Base-by-base conservation (phyloP, 2,113 vertebrate species). In the Agapornis roseicollis region DNA sequence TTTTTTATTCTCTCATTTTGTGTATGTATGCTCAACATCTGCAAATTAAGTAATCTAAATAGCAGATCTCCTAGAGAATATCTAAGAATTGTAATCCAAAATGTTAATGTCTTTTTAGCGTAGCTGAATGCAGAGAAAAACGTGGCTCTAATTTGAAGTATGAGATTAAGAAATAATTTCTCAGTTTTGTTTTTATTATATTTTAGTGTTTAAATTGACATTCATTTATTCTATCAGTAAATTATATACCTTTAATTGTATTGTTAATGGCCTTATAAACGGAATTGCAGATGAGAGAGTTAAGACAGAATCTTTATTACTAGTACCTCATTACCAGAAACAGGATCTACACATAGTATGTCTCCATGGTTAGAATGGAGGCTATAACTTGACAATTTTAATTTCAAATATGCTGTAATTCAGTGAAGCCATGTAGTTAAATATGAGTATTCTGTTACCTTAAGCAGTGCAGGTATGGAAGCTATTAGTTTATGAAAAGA, bases 271-370 rank as follows among this genome's bases (percentile, higher is more conserved):
- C 39, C 4, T n/a, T 86, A 35, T 53, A 90, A 77, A 66, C 60
- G 17, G 16, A 78, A 86, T 29, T 66, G 10, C 19, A 85, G 19
- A 63, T 66, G 4, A 41, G 58, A 63, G 22, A 77, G 6, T 86
- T 52, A 78, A 72, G 17, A 50, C 28, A 37, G 19, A 71, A 56
- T 70, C 27, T 71, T 89, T 76, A 35, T 17, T 68, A 24, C 0
- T 2, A 61, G 27, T 35, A 24, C 8, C 9, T 79, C 28, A 29
- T 74, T 90, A 39, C 2, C 4, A 68, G 42, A 78, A 55, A 64
- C 55, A 35, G 2, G 0, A 33, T 52, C 19, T 90, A 46, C 4
- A 13, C 1, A 3, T 24, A 55, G 1, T 52, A 10, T 37, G 7
- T 82, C 12, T 71, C 24, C 33, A 4, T 47, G 16, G 11, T 58